Conservation (phyloP, 2,888 invertebrate species). For the Cephus runcator region DNA sequence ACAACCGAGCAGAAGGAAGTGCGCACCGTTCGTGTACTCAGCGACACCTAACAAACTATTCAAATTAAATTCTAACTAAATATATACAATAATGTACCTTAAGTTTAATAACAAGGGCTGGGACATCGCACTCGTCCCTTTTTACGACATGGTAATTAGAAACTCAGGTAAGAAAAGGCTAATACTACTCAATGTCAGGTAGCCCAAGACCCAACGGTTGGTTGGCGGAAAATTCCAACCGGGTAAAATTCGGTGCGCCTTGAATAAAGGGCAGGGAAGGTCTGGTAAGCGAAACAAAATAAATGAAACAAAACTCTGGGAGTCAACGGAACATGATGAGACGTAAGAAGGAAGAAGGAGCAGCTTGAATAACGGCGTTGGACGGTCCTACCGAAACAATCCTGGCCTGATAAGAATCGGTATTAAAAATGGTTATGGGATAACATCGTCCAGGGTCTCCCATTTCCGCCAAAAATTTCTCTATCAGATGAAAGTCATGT, state of each 20-base stretch:
- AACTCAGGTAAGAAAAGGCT: not conserved
- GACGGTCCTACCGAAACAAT: not conserved
- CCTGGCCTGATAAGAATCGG: not conserved
- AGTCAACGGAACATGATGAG: not conserved
- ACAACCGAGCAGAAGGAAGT: not conserved
- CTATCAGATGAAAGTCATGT: not conserved
- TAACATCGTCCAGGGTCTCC: not conserved
- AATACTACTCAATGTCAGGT: not conserved
- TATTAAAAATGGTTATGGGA: not conserved
- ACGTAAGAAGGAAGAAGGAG: not conserved
- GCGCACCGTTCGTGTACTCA: not conserved
- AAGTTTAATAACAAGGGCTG: not conserved
- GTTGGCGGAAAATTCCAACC: not conserved
- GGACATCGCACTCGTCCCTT: not conserved
- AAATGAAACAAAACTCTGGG: not conserved
- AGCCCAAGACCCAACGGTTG: not conserved
- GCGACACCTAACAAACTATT: not conserved
- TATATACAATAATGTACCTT: not conserved
- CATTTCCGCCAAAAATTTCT: not conserved
- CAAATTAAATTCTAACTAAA: not conserved
- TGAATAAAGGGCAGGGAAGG: not conserved
- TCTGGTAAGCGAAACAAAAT: not conserved
- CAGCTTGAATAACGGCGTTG: not conserved
- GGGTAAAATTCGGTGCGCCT: not conserved
- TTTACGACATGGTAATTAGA: not conserved